These are phyloP conservation scores for Bombus pyrosoma DNA, from an alignment of 1,140 invertebrate species.

Conservation along the genomic window DNA sequence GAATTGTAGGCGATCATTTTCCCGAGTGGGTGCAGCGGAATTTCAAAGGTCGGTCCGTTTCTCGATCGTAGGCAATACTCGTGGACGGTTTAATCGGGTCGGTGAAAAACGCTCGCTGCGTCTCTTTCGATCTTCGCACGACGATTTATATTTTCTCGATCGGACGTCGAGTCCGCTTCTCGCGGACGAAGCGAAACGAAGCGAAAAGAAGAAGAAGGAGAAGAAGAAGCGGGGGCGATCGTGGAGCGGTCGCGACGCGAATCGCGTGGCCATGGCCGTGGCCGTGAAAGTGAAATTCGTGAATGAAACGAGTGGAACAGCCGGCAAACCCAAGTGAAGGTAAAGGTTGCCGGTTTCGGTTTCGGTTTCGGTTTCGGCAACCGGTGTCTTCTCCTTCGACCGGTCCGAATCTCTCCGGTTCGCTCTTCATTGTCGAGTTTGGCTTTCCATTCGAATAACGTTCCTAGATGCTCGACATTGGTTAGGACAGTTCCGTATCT, in stretches of 20 bases:
- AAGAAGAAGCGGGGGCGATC: slow-evolving; percentile 38
- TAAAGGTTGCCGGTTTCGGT: slow-evolving; percentile 67
- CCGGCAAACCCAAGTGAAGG: slow-evolving; percentile 66
- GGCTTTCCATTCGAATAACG: not conserved
- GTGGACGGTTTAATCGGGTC: not conserved
- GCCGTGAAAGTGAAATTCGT: slow-evolving; percentile 81
- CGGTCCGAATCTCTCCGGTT: not conserved
- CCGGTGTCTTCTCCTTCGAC: not conserved
- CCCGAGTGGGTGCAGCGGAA: not conserved
- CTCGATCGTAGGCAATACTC: too few species aligned
- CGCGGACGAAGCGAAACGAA: not conserved
- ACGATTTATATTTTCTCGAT: slow-evolving; percentile 25
- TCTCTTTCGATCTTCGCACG: not conserved
- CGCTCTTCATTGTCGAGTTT: too few species aligned
- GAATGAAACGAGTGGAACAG: slow-evolving; percentile 74
- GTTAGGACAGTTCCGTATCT: too few species aligned
- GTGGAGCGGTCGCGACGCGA: slow-evolving; percentile 45
- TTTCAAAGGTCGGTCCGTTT: not conserved
- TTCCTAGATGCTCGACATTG: too few species aligned
- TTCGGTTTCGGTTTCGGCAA: slow-evolving; percentile 40
- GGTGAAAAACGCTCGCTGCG: not conserved
- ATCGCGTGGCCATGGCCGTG: slow-evolving; percentile 77
- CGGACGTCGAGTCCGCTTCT: not conserved
- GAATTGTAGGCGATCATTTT: not conserved
- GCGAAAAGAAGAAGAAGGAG: not conserved